Evolutionary conservation across 2,113 vertebrate genomes (phyloP).

Genomic region (Coreoperca whiteheadi): DNA sequence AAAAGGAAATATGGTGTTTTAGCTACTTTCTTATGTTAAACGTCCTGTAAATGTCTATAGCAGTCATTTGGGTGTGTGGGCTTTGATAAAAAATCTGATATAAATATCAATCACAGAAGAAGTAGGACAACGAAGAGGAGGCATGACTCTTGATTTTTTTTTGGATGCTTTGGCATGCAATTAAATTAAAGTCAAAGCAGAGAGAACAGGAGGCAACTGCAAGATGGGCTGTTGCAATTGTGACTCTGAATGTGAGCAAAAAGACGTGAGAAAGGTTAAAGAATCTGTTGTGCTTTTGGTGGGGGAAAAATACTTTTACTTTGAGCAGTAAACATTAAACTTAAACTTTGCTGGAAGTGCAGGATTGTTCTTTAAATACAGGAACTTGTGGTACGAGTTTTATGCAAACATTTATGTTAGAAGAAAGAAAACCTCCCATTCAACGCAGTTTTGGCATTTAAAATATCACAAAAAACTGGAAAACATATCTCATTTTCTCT

Average conservation of each 20-base stretch:
- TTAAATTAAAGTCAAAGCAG: neutral
- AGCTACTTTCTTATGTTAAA: neutral
- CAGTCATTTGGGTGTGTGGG: neutral
- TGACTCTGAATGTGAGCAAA: neutral
- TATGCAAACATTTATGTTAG: neutral
- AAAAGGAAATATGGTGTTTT: slow-evolving; percentile 1
- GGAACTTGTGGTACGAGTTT: neutral
- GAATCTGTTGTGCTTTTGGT: neutral
- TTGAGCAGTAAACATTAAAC: neutral
- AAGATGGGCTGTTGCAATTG: neutral
- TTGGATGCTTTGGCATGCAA: neutral
- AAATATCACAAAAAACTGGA: neutral
- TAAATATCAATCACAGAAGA: neutral
- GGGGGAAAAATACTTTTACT: neutral
- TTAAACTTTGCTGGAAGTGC: neutral
- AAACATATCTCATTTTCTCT: neutral
- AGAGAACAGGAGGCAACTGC: neutral
- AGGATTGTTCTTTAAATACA: neutral
- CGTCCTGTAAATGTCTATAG: neutral
- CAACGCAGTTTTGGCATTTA: neutral
- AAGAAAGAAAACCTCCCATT: neutral
- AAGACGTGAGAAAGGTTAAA: neutral
- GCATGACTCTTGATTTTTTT: neutral
- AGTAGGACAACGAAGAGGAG: neutral
- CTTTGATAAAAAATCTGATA: neutral